A percentile compares a stretch with the other conserved stretches of the same genome.
These are phyloP conservation scores for Jordanella pulchra DNA, from an alignment of 2,797 vertebrate species.

Conservation along the genomic window DNA sequence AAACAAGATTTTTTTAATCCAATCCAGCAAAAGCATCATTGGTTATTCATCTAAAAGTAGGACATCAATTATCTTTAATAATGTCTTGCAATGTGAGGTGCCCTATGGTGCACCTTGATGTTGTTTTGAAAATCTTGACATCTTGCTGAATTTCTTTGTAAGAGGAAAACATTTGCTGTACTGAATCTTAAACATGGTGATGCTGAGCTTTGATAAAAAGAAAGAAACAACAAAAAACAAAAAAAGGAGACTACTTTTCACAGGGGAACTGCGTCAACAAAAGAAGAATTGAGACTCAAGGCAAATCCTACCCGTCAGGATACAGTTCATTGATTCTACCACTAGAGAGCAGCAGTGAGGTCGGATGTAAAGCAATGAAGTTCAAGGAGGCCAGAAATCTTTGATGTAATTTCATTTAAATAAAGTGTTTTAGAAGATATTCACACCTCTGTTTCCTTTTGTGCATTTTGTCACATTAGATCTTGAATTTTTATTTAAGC, in stretches of 20 bases:
- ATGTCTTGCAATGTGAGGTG: constrained; percentile 2
- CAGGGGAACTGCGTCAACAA: constrained; percentile 64
- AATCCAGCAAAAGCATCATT: neutral
- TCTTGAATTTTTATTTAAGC: neutral
- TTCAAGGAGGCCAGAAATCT: neutral
- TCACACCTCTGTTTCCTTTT: neutral
- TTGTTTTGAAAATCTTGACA: constrained; percentile 14
- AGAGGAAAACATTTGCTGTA: constrained; percentile 12
- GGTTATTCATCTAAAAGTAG: constrained; percentile 11
- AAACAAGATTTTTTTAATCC: neutral
- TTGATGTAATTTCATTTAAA: neutral
- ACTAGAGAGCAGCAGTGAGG: constrained; percentile 40
- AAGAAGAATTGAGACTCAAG: constrained; percentile 50
- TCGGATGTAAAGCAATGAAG: neutral
- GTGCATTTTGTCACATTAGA: neutral
- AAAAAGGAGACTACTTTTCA: constrained; percentile 51
- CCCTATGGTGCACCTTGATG: constrained; percentile 3
- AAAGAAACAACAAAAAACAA: too few species aligned
- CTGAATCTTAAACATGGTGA: constrained; percentile 27
- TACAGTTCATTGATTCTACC: neutral
- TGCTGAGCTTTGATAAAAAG: constrained; percentile 24
- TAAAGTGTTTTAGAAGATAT: neutral
- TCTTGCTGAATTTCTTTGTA: constrained; percentile 16
- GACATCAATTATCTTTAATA: constrained; percentile 15
- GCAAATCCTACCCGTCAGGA: neutral